Percentiles rank a stretch among this genome's conserved stretches.
Conservation (phyloP, 1,140 invertebrate species). For the Drosophila equinoxialis region DNA sequence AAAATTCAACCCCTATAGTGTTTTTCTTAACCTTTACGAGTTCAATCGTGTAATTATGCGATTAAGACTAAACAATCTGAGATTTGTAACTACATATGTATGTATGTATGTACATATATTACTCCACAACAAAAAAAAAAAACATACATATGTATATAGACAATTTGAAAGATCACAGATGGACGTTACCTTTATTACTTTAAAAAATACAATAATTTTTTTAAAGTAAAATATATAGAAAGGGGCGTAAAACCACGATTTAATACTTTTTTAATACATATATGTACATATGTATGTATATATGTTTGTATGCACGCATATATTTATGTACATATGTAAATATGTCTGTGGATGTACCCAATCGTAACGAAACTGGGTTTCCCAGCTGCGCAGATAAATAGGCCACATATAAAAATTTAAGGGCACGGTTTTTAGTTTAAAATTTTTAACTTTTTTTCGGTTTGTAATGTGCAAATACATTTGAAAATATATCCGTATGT, state of each 20-base stretch:
- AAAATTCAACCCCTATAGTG: too few species aligned
- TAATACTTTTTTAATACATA: too few species aligned
- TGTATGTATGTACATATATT: not conserved
- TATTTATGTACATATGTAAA: too few species aligned
- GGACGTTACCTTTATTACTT: too few species aligned
- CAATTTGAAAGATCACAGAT: too few species aligned
- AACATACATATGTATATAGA: not conserved
- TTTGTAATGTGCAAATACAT: not conserved
- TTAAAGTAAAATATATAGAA: too few species aligned
- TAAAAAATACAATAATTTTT: too few species aligned
- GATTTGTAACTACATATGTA: too few species aligned
- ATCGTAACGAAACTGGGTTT: not conserved
- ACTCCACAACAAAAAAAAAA: not conserved
- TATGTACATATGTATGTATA: not conserved
- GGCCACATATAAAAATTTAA: not conserved
- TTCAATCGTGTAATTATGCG: too few species aligned
- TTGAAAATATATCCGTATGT: not conserved
- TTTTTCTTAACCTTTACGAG: too few species aligned
- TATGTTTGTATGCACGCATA: too few species aligned
- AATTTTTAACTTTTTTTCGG: not conserved
- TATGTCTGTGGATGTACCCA: not conserved
- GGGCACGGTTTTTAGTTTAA: not conserved
- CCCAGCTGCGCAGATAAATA: not conserved
- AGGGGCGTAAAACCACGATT: too few species aligned
- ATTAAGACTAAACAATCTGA: not conserved